These are phyloP conservation scores for Peromyscus nudipes DNA, from an alignment of 2,797 vertebrate genomes.

Conservation along the genomic window DNA sequence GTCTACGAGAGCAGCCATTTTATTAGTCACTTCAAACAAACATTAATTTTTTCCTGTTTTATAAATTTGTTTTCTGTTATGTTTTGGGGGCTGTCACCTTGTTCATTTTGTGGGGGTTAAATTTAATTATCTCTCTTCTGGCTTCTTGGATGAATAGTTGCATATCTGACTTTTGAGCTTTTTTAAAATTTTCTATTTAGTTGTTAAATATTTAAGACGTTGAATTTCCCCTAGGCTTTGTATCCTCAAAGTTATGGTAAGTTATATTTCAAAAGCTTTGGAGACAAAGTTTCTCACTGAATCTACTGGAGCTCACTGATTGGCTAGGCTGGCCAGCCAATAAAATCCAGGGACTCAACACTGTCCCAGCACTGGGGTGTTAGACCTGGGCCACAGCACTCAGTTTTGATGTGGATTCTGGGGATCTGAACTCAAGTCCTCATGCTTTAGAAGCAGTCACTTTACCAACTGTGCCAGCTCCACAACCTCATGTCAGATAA, in stretches of 20 bases:
- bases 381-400: background rate
- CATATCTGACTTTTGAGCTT: background rate
- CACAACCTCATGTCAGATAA: background rate
- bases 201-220: background rate
- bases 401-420: background rate
- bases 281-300: background rate
- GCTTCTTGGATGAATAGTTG: background rate
- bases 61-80: constrained; percentile 9
- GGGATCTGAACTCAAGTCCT: background rate
- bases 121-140: background rate
- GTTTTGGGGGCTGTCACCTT: background rate
- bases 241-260: background rate
- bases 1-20: background rate
- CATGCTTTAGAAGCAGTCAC: background rate
- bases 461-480: no score
- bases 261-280: constrained; percentile 35
- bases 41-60: background rate
- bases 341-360: background rate
- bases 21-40: constrained; percentile 3
- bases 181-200: background rate
- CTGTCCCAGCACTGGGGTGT: background rate
- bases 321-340: background rate
- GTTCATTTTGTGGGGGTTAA: background rate
- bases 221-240: background rate
- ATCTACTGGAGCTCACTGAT: background rate